These are phyloP conservation scores for Agrotis ipsilon DNA, from an alignment of 2,888 invertebrate species.

Conservation along the genomic window DNA sequence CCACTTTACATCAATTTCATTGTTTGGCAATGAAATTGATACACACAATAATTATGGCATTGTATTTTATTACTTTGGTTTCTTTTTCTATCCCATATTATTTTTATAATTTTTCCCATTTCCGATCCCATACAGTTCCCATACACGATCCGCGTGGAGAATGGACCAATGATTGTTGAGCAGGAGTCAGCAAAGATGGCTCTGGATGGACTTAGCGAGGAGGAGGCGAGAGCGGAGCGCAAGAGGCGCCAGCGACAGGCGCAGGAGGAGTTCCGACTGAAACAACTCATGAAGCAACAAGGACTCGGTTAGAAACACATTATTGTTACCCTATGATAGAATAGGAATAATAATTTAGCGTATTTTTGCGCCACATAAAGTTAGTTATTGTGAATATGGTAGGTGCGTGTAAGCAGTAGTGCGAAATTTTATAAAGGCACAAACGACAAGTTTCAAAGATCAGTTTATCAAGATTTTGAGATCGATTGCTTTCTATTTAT, in stretches of 20 bases:
- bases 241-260: constrained; percentile 84
- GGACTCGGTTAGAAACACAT: constrained; percentile 75
- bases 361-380: neutral
- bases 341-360: neutral
- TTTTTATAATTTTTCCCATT: constrained; percentile 32
- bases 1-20: neutral
- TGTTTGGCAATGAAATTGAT: no score
- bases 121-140: constrained; percentile 14
- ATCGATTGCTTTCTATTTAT: no score
- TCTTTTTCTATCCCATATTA: neutral
- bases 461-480: no score
- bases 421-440: neutral
- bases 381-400: neutral
- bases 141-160: constrained; percentile 23
- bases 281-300: constrained; percentile 79
- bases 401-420: neutral
- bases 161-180: constrained; percentile 42
- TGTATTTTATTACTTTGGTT: neutral
- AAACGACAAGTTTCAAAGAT: neutral
- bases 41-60: neutral
- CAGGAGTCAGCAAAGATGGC: constrained; percentile 66
- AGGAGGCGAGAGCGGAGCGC: constrained; percentile 85
- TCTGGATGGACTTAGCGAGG: constrained; percentile 72
- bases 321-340: constrained; percentile 20
- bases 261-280: constrained; percentile 86